These are phyloP conservation scores for Sepiola atlantica DNA, from an alignment of 2,888 invertebrate genomes.

Conservation along the genomic window DNA sequence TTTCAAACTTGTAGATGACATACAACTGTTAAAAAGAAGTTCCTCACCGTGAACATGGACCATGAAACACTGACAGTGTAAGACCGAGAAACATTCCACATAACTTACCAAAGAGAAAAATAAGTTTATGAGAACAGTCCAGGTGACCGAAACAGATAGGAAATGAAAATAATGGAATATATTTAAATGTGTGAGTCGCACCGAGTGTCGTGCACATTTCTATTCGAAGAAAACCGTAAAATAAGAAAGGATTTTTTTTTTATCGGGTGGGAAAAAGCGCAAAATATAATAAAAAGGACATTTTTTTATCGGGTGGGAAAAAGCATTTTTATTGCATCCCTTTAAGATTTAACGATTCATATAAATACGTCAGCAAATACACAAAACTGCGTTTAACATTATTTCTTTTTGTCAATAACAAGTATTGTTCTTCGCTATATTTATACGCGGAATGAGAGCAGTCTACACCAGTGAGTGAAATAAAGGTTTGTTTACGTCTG, in stretches of 20 bases:
- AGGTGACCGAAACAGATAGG: not conserved
- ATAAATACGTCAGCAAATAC: not conserved
- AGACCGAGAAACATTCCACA: too few relatives aligned
- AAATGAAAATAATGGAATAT: not conserved
- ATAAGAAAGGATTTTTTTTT: not conserved
- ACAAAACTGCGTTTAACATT: not conserved
- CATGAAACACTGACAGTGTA: too few relatives aligned
- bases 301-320: too few relatives aligned
- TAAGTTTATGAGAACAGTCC: not conserved
- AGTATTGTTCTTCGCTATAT: too few relatives aligned
- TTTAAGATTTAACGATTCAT: not conserved
- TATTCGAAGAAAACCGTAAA: not conserved
- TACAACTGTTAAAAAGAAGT: too few relatives aligned
- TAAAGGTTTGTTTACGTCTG: too few relatives aligned
- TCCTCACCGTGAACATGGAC: too few relatives aligned
- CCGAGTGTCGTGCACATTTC: not conserved
- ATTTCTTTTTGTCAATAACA: too few relatives aligned
- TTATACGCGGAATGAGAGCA: too few relatives aligned
- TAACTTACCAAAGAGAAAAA: not conserved
- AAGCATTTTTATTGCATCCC: not conserved
- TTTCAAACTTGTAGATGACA: too few relatives aligned
- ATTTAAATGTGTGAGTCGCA: not conserved
- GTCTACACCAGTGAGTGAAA: too few relatives aligned
- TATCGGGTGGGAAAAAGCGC: not conserved
- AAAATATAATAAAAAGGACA: not conserved